Base-by-base conservation (phyloP, 1,140 invertebrate genomes). In the Drosophila lowei region DNA sequence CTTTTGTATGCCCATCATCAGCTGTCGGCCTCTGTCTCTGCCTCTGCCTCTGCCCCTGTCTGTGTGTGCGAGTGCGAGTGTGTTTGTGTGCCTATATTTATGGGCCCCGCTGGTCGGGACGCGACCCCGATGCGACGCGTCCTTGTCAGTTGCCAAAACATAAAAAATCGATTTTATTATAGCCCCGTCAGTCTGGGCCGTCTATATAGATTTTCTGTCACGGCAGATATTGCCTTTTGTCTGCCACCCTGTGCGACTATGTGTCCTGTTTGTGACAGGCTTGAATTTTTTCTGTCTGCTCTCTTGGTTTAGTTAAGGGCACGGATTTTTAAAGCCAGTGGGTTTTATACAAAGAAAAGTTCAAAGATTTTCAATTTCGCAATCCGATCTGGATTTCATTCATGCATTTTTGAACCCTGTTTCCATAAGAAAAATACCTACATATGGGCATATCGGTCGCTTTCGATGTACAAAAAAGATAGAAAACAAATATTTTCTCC, bases 141-240 rank as follows among this genome's bases (percentile, higher is more conserved):
- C 79, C 72, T 80, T 86, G 77, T 84, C 76, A 85, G 49, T 77
- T 78, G 65, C 71, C 79, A 66, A 75, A 75, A 77, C 66, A 85
- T 86, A 86, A 86, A 85, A 86, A 85, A 85, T 85, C 81, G 81
- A 85, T 85, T 86, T 85, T 85, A 85, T 85, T 85, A 85, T 86
- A 74, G 73, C 58, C 30, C 34, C 81, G 73, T 61, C 66, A 74
- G 79, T 60, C 79, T 80, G 71, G 71, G 52, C 56, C 47, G 42
- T 65, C 75, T 65, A 85, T 86, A 86, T 86, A 86, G 77, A 86
- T 86, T 86, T 86, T 81, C 83, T 81, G 83, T 81, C 83, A 86
- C 59, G 50, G 64, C 48, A 50, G 70, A 88, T 88, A 86, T 81
- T 71, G 73, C 52, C 62, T 70, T 77, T 60, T 74, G 71, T 23